Evolutionary conservation across 2,888 invertebrate genomes (phyloP).

Genomic region (Lysandra coridon): DNA sequence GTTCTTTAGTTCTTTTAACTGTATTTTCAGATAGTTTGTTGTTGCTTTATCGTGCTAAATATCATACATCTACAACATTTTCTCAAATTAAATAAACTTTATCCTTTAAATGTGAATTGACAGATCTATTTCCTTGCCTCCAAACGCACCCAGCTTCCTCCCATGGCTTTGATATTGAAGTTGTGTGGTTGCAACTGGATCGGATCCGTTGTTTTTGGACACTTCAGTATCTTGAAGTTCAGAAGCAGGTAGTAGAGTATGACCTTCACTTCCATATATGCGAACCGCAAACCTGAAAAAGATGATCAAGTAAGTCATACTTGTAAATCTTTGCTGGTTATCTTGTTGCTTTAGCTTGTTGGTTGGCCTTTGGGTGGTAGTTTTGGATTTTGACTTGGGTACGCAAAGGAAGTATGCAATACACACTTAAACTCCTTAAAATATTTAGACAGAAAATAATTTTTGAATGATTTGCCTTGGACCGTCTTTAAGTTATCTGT

Average conservation of each 20-base stretch:
- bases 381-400: too few species aligned
- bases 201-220: constrained; percentile 61
- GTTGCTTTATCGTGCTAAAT: not conserved
- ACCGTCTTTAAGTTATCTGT: too few species aligned
- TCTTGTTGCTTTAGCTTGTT: too few species aligned
- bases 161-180: constrained; percentile 52
- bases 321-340: constrained; percentile 27
- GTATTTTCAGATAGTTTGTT: too few species aligned
- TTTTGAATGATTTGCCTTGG: too few species aligned
- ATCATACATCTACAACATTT: not conserved
- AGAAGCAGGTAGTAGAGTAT: constrained; percentile 55
- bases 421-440: too few species aligned
- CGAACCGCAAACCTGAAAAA: constrained; percentile 62
- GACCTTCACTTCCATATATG: constrained; percentile 63
- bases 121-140: constrained; percentile 40
- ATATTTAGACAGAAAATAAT: too few species aligned
- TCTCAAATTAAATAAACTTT: not conserved
- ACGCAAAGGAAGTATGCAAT: too few species aligned
- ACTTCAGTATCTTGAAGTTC: constrained; percentile 59
- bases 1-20: too few species aligned
- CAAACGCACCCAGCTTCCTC: constrained; percentile 58
- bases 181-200: constrained; percentile 50
- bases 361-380: too few species aligned
- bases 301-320: not conserved
- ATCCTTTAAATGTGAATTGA: too few species aligned